A percentile compares a stretch with the other conserved stretches of the same genome.
Evolutionary conservation across 2,888 invertebrate genomes (phyloP).

Genomic region (Parasteatoda lunata): DNA sequence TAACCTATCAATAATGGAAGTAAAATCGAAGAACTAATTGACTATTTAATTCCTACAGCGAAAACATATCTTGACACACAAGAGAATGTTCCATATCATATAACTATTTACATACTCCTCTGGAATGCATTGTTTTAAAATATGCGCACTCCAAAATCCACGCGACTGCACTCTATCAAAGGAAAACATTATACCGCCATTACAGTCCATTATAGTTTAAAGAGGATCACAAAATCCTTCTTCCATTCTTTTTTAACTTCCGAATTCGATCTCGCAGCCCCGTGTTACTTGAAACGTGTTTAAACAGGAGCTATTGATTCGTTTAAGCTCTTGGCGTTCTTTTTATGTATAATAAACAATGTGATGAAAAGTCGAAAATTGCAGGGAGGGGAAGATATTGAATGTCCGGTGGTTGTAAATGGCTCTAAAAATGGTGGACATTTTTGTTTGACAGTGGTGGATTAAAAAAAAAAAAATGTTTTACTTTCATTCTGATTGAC

Average conservation of each 20-base stretch:
- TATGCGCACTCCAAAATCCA: slow-evolving; percentile 58
- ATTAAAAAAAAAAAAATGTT: background rate
- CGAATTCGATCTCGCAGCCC: background rate
- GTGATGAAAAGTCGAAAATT: slow-evolving; percentile 12
- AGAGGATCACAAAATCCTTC: slow-evolving; percentile 40
- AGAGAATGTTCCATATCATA: background rate
- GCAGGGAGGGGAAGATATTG: background rate
- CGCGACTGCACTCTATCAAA: slow-evolving; percentile 59
- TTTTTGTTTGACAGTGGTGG: slow-evolving; percentile 20
- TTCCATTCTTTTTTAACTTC: slow-evolving; percentile 17
- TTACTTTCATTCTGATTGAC: slow-evolving; percentile 10
- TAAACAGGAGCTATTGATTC: slow-evolving; percentile 65
- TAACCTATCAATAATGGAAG: too few relatives aligned
- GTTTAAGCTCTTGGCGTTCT: slow-evolving; percentile 12
- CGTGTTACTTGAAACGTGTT: slow-evolving; percentile 38
- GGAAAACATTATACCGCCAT: slow-evolving; percentile 58
- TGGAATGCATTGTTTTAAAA: slow-evolving; percentile 60
- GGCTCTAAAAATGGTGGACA: slow-evolving; percentile 17
- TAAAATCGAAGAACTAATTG: too few relatives aligned
- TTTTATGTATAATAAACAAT: slow-evolving; percentile 18
- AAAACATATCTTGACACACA: too few relatives aligned
- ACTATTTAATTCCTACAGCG: too few relatives aligned
- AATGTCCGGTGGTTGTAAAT: slow-evolving; percentile 9
- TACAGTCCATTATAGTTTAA: slow-evolving; percentile 62
- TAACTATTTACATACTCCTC: slow-evolving; percentile 6